Conservation (phyloP, 2,797 vertebrate species). For the Crax fasciolata region DNA sequence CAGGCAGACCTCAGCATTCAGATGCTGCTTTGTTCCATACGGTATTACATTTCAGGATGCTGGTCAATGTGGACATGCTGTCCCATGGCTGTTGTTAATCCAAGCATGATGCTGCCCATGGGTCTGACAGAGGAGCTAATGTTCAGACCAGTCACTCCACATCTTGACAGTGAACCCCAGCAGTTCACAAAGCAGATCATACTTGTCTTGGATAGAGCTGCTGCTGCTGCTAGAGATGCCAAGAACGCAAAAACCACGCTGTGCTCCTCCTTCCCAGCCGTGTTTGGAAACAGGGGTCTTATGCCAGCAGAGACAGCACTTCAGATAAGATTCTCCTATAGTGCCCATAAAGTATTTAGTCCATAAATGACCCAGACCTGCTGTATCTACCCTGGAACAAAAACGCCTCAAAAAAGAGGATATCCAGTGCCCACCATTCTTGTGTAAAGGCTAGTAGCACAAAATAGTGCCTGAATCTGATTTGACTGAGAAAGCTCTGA, state of each 20-base stretch:
- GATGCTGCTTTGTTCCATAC: not conserved
- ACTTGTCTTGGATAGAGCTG: not conserved
- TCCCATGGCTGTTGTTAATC: not conserved
- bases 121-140: not conserved
- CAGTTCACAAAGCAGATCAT: not conserved
- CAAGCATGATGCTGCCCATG: not conserved
- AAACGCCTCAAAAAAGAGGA: not conserved
- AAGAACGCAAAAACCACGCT: fast-evolving
- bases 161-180: not conserved
- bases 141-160: not conserved
- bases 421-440: not conserved
- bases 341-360: not conserved
- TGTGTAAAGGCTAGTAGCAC: not conserved
- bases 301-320: not conserved
- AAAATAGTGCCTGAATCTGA: not conserved
- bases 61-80: too few relatives aligned
- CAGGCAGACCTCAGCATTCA: not conserved
- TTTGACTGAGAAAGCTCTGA: not conserved
- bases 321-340: not conserved
- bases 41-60: not conserved
- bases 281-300: not conserved
- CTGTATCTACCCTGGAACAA: not conserved
- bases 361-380: not conserved
- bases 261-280: not conserved
- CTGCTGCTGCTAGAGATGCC: not conserved